Conservation (phyloP, 2,113 vertebrate genomes). For the Carassius auratus region DNA sequence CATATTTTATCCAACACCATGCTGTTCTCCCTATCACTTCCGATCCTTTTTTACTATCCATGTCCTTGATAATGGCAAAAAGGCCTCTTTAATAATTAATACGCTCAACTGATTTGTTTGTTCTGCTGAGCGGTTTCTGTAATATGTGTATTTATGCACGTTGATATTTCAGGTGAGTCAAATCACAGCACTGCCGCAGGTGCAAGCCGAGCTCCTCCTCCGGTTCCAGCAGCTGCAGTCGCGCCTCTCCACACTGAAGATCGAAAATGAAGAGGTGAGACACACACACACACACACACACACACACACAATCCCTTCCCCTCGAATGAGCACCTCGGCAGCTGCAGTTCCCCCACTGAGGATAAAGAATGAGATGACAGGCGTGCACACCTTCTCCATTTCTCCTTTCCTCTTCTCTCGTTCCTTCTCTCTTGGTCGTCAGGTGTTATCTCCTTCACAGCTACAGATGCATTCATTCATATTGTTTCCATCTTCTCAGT, state of each 20-base stretch:
- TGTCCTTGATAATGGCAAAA: background rate
- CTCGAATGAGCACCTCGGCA: slow-evolving; percentile 65
- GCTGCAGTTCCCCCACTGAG: slow-evolving; percentile 88
- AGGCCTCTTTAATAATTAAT: background rate
- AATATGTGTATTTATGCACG: slow-evolving; percentile 10
- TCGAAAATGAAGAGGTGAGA: slow-evolving; percentile 97
- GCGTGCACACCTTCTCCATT: slow-evolving; percentile 8
- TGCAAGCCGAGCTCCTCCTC: slow-evolving; percentile 92
- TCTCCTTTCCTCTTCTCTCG: slow-evolving; percentile 27
- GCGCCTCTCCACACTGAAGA: slow-evolving; percentile 91
- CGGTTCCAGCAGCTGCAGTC: slow-evolving; percentile 96
- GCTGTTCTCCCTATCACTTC: background rate
- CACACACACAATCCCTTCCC: slow-evolving; percentile 16
- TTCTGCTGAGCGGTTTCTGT: background rate
- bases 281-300: background rate
- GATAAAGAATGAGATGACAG: slow-evolving; percentile 91
- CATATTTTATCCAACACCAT: background rate
- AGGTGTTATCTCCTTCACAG: background rate
- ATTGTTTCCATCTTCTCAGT: slow-evolving; percentile 12
- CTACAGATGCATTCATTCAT: slow-evolving; percentile 13
- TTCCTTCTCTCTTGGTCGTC: background rate
- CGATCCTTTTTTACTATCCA: background rate
- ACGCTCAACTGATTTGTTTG: background rate
- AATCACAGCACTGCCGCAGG: slow-evolving; percentile 90
- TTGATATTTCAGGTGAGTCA: slow-evolving; percentile 84